phyloP scores from a whole-genome alignment of 2,888 invertebrate species.

The Dryocosmus kuriphilus region DNA sequence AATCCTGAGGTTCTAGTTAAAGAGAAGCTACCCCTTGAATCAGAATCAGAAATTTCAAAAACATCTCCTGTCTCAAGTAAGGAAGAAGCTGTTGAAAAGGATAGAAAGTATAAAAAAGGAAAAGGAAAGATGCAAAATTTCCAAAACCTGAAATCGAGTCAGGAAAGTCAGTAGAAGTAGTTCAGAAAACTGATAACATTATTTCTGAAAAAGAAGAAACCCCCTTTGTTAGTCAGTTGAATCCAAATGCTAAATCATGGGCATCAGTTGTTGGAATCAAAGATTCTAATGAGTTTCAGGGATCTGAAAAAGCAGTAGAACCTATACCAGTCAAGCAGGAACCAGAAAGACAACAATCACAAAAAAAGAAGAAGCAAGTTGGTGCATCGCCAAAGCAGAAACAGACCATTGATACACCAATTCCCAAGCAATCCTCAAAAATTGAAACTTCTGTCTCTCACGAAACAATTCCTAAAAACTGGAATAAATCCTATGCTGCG shows the following conservation, averaged over 20 bases:
- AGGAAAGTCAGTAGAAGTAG: conserved; percentile 35
- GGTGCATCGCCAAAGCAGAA: conserved; percentile 43
- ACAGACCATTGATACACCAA: background rate
- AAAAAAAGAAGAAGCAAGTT: conserved; percentile 42
- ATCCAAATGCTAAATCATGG: conserved; percentile 67
- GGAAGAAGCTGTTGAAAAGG: conserved; percentile 19
- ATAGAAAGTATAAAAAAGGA: conserved; percentile 44
- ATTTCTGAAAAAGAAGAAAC: conserved; percentile 24
- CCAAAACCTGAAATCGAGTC: conserved; percentile 12
- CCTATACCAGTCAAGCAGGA: conserved; percentile 14
- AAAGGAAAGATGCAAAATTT: conserved; percentile 22
- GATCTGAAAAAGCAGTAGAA: background rate
- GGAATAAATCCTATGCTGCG: conserved; percentile 84
- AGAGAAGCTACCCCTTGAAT: background rate
- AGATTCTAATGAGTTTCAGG: conserved; percentile 27
- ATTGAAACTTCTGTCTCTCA: background rate
- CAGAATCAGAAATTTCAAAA: background rate
- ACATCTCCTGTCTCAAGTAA: conserved; percentile 28
- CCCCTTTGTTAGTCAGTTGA: conserved; percentile 31
- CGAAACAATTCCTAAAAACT: conserved; percentile 47
- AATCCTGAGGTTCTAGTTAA: background rate
- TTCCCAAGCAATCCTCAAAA: background rate
- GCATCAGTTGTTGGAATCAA: conserved; percentile 65
- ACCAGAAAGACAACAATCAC: conserved; percentile 47
- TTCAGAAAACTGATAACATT: background rate